These are phyloP conservation scores for Dicycla oo DNA, from an alignment of 2,888 invertebrate species.

Conservation along the genomic window DNA sequence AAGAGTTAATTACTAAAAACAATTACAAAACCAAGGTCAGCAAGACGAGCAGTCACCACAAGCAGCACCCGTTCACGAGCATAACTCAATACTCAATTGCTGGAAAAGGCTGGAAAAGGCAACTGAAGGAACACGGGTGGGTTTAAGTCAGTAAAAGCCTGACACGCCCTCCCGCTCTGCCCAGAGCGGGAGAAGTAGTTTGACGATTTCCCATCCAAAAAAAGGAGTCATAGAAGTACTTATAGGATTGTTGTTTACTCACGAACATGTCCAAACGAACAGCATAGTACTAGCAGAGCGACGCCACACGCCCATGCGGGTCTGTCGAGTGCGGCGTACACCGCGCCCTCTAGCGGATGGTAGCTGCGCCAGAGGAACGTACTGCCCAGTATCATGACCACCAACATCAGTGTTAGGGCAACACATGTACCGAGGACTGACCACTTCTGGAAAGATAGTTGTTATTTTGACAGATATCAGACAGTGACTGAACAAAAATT, in stretches of 20 bases:
- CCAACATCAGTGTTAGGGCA: constrained; percentile 85
- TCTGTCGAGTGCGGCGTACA: constrained; percentile 90
- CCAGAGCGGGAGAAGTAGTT: too few relatives aligned
- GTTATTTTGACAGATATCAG: background rate
- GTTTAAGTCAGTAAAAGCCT: too few relatives aligned
- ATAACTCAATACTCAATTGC: too few relatives aligned
- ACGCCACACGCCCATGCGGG: constrained; percentile 89
- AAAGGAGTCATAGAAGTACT: background rate
- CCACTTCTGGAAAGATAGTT: constrained; percentile 81
- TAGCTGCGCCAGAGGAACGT: constrained; percentile 88
- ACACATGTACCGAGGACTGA: constrained; percentile 80
- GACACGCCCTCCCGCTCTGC: too few relatives aligned
- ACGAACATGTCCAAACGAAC: constrained; percentile 89
- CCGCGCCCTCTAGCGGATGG: constrained; percentile 86
- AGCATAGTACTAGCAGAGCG: constrained; percentile 85
- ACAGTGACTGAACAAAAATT: background rate
- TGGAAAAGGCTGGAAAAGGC: too few relatives aligned
- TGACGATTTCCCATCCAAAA: too few relatives aligned
- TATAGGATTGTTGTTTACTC: background rate
- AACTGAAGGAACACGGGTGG: too few relatives aligned
- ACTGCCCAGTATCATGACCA: constrained; percentile 86
- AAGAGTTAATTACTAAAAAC: too few relatives aligned
- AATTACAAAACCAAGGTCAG: too few relatives aligned
- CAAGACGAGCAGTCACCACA: too few relatives aligned
- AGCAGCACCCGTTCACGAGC: too few relatives aligned